A percentile compares a stretch with the other conserved stretches of the same genome.
phyloP scores from a whole-genome alignment of 2,797 vertebrate species.

The Telmatherina bonti region DNA sequence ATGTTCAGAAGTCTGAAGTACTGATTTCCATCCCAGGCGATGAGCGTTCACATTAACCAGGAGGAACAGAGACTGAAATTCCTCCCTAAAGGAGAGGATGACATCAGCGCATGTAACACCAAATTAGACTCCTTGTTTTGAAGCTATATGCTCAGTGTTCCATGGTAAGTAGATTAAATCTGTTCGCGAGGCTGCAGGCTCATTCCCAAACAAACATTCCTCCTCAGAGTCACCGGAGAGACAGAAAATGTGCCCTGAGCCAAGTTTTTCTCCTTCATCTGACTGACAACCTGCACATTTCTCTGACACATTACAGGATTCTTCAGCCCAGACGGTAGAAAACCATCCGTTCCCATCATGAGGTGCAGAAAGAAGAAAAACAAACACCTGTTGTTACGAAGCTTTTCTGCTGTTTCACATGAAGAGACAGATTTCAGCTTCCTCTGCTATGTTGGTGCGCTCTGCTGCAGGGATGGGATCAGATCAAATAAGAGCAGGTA shows the following conservation, averaged over 20 bases:
- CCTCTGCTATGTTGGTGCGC: slow-evolving; percentile 23
- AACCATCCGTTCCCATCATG: no score
- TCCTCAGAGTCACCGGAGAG: slow-evolving; percentile 43
- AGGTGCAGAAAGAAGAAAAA: not conserved
- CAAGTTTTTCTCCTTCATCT: slow-evolving; percentile 14
- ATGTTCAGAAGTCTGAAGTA: not conserved
- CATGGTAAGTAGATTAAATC: slow-evolving; percentile 66
- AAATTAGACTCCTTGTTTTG: slow-evolving; percentile 63
- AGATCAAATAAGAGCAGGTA: slow-evolving; percentile 67
- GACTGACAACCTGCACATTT: slow-evolving; percentile 29
- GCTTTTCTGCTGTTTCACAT: not conserved
- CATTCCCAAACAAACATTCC: slow-evolving; percentile 71
- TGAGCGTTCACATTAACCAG: slow-evolving; percentile 18
- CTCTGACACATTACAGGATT: slow-evolving; percentile 34
- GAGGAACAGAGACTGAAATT: slow-evolving; percentile 36
- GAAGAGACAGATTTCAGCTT: not conserved
- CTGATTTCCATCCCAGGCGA: slow-evolving; percentile 12
- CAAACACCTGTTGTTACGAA: not conserved
- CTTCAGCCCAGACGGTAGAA: slow-evolving; percentile 7
- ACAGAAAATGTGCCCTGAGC: slow-evolving; percentile 48
- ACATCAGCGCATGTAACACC: slow-evolving; percentile 57
- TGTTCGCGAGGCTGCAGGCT: slow-evolving; percentile 51
- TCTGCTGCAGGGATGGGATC: slow-evolving; percentile 45
- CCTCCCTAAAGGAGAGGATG: slow-evolving; percentile 47
- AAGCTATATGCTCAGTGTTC: slow-evolving; percentile 67